Evolutionary conservation across 2,797 vertebrate genomes (phyloP), one percentile per base, ranked within the genome.

Genomic region (Bradypodion pumilum): DNA sequence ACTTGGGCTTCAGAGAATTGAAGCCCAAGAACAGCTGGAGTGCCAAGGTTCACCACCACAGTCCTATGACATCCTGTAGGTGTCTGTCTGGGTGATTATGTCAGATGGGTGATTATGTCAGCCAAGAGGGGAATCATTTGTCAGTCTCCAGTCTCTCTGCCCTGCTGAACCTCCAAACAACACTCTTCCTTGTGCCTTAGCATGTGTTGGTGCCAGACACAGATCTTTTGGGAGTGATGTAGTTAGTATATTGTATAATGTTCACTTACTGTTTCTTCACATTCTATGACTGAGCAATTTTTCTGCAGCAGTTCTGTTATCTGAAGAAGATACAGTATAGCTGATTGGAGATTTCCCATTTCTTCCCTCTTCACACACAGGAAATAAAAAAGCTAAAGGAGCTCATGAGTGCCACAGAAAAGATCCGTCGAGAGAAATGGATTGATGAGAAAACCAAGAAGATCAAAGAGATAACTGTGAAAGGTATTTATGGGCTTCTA

Each of bases 391-490:
- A 98, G 88, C 93, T 99, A 70, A 98, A 98, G 88, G 98, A 99
- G 44, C 91, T 99, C 19, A 98, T 98, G 98, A 97, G 97, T 0
- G 96, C 98, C n/a, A 95, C 97, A 0, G 98, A 99, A 94, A 99
- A 98, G 83, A 93, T 98, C 74, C 95, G 97, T 6, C 88, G 98
- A 32, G 98, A 99, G 94, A 99, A 98, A 87, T 99, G 98, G 98
- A 98, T 99, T 2, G 97, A 97, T 1, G 98, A 99, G 94, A 99
- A 99, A 90, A 98, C 98, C 70, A 98, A 97, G 88, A 99, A 97
- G 95, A 99, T 99, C 91, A 99, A 98, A 90, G 98, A 99, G 91
- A 97, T 99, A 93, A 99, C 98, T 0, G 98, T 99, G 16, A 97
- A 97, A 97, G 98, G 98, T 99, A 85, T 0, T 27, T 12, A 2